phyloP scores from a whole-genome alignment of 2,888 invertebrate genomes.

The Drosophila histrio region DNA sequence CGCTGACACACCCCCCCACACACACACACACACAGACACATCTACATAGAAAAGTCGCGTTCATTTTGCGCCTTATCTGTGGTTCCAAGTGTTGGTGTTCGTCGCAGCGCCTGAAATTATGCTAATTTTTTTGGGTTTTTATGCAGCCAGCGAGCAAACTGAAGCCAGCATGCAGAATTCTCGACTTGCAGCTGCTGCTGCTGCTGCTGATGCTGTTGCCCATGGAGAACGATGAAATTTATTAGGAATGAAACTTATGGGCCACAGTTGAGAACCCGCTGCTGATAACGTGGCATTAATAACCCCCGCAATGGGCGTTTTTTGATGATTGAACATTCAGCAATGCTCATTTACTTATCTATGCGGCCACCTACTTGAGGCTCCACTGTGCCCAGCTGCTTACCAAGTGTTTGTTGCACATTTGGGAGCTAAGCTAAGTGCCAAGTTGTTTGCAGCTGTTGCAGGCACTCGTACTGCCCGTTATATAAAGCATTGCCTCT shows the following conservation, averaged over 20 bases:
- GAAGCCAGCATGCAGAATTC: conserved; percentile 41
- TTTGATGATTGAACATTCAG: conserved; percentile 69
- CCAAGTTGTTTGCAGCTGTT: conserved; percentile 26
- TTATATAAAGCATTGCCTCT: conserved; percentile 42
- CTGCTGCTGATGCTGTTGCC: conserved; percentile 30
- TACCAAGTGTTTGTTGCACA: conserved; percentile 58
- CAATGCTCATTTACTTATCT: conserved; percentile 62
- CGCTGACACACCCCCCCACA: conserved; percentile 7
- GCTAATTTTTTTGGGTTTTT: conserved; percentile 74
- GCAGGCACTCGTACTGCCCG: conserved; percentile 18
- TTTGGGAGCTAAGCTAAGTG: conserved; percentile 63
- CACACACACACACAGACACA: conserved; percentile 9
- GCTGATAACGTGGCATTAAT: conserved; percentile 70
- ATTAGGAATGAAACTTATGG: conserved; percentile 49
- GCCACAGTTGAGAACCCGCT: conserved; percentile 28
- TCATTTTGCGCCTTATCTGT: conserved; percentile 74
- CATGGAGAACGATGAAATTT: conserved; percentile 52
- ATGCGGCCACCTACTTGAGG: conserved; percentile 22
- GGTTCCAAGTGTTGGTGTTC: conserved; percentile 65
- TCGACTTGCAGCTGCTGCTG: conserved; percentile 29
- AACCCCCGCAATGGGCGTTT: conserved; percentile 47
- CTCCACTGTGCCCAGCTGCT: conserved; percentile 9
- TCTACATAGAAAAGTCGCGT: conserved; percentile 46
- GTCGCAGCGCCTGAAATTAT: conserved; percentile 69
- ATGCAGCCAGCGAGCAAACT: conserved; percentile 55